Conservation (phyloP, 2,113 vertebrate genomes). For the Sinocyclocheilus anshuiensis region DNA sequence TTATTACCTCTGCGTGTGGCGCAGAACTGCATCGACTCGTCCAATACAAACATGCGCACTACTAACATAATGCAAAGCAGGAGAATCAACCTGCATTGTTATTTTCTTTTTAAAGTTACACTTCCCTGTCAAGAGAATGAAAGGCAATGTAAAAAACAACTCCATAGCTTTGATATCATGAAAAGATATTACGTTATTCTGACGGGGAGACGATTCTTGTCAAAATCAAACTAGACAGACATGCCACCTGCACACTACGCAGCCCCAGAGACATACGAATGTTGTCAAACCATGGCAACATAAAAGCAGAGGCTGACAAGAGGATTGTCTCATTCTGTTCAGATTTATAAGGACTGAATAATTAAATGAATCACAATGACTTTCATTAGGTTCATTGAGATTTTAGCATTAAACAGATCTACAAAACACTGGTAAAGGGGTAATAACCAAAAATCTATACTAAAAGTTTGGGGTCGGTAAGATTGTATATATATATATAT, state of each 20-base stretch:
- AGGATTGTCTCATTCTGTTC: not conserved
- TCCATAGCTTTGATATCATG: conserved; percentile 51
- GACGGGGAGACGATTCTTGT: conserved; percentile 28
- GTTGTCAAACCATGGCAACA: conserved; percentile 5
- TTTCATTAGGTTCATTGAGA: not conserved
- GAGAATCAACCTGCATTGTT: conserved; percentile 54
- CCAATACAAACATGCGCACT: conserved; percentile 54
- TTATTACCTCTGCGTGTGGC: conserved; percentile 53
- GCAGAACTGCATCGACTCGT: not conserved
- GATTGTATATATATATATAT: not conserved
- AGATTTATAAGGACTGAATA: not conserved
- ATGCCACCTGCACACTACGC: conserved; percentile 5
- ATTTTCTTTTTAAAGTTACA: conserved; percentile 56
- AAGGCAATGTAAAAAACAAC: conserved; percentile 6
- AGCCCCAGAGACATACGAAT: conserved; percentile 7
- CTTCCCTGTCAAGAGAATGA: conserved; percentile 15
- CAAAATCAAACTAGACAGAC: conserved; percentile 27
- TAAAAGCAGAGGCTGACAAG: conserved; percentile 23
- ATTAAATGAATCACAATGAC: not conserved
- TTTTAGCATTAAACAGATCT: not conserved
- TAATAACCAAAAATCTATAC: not conserved
- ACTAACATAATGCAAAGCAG: conserved; percentile 59
- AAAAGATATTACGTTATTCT: not conserved
- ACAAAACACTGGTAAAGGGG: not conserved
- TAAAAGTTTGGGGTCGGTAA: not conserved